Conservation (phyloP, 2,113 vertebrate genomes). For the Jaculus jaculus region DNA sequence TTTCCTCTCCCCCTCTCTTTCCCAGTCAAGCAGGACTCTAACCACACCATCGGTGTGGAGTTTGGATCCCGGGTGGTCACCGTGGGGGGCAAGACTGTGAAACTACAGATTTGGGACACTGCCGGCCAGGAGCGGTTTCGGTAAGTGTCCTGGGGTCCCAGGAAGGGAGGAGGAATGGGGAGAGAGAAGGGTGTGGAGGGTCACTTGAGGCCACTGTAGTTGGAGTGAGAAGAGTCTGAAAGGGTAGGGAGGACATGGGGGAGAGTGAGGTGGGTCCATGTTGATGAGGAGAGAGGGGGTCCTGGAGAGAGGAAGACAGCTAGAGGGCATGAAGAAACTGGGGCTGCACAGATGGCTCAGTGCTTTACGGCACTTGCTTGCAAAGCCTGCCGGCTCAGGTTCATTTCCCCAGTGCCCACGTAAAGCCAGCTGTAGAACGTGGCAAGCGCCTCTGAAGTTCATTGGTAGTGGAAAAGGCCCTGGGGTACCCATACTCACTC, state of each 20-base stretch:
- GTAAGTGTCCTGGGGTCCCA: slow-evolving; percentile 80
- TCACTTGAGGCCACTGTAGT: neutral
- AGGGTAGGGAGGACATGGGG: neutral
- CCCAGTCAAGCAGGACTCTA: slow-evolving; percentile 94
- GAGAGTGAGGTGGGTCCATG: neutral
- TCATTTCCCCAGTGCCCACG: no score
- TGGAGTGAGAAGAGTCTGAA: neutral
- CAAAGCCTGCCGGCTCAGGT: no score
- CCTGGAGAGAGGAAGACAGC: no score
- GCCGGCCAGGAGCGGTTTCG: slow-evolving; percentile 95
- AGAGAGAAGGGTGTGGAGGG: neutral
- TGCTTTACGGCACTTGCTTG: no score
- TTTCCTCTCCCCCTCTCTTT: neutral
- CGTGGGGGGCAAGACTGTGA: slow-evolving; percentile 94
- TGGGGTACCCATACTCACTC: no score
- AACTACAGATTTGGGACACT: slow-evolving; percentile 97
- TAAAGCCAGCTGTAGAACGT: no score
- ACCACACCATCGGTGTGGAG: slow-evolving; percentile 96
- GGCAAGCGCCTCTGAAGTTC: no score
- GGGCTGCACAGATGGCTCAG: no score
- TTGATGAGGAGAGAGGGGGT: neutral
- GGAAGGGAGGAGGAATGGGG: neutral
- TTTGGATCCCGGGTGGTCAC: slow-evolving; percentile 95
- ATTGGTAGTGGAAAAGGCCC: no score
- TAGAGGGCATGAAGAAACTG: no score